Conservation (phyloP, 2,113 vertebrate species). For the Eudyptes chrysolophus region DNA sequence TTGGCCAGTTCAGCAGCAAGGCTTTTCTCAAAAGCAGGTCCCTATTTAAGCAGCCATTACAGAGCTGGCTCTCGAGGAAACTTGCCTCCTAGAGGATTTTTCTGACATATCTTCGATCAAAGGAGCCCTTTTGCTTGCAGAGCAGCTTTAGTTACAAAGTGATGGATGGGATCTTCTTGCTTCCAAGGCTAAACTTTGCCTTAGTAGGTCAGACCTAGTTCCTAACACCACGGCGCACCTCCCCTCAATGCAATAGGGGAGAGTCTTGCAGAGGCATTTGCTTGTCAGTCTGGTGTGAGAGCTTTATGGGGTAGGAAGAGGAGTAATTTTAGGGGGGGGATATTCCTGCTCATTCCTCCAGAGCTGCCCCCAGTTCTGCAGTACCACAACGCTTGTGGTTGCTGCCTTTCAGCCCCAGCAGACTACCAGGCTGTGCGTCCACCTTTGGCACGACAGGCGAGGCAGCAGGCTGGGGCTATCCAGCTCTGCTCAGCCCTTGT, state of each 20-base stretch:
- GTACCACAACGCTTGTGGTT: accelerated
- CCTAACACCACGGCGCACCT: not conserved
- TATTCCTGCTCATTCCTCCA: not conserved
- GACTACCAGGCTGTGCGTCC: not conserved
- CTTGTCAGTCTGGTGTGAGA: not conserved
- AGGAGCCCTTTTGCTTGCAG: not conserved
- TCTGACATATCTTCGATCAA: not conserved
- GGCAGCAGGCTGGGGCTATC: not conserved
- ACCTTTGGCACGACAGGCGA: not conserved
- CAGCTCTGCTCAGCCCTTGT: not conserved
- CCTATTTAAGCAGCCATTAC: not conserved
- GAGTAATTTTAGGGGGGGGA: not conserved
- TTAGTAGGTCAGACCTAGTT: not conserved
- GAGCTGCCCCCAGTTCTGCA: not conserved
- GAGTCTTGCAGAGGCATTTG: not conserved
- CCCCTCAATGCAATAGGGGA: accelerated
- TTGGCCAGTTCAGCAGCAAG: not conserved
- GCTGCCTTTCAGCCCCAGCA: not conserved
- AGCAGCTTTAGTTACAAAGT: not conserved
- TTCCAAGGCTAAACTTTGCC: not conserved
- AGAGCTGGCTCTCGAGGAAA: not conserved
- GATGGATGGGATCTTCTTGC: not conserved
- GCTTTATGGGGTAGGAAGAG: not conserved
- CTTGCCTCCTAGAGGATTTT: not conserved
- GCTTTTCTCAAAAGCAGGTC: not conserved